Percentiles rank a stretch among this genome's conserved stretches.
Evolutionary conservation across 1,140 invertebrate genomes (phyloP).

Genomic region (Pomacea maculata): DNA sequence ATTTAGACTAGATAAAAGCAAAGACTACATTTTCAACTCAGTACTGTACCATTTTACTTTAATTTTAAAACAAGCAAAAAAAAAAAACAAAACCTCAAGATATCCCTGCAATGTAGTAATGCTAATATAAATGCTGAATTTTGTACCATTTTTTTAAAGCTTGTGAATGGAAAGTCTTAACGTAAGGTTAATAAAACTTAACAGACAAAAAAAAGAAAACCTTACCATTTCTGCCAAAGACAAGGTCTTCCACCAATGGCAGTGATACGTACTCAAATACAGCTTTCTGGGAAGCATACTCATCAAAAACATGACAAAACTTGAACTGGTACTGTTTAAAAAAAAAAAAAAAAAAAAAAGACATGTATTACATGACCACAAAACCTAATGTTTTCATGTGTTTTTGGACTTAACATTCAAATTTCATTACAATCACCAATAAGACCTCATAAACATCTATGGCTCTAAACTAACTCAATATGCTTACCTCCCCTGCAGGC

Average conservation of each 20-base stretch:
- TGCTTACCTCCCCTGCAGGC: no score
- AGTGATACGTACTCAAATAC: constrained; percentile 86
- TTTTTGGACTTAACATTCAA: not conserved
- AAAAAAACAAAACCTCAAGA: no score
- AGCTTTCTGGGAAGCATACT: constrained; percentile 79
- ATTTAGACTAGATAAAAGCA: no score
- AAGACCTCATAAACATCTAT: not conserved
- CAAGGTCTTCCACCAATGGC: constrained; percentile 80
- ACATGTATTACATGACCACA: not conserved
- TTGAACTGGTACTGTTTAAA: constrained; percentile 64
- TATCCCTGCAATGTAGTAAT: no score
- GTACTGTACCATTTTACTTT: no score
- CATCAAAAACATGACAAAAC: constrained; percentile 83
- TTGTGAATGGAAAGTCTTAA: no score
- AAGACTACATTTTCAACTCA: no score
- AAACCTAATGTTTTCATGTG: not conserved
- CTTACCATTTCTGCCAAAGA: constrained; percentile 78
- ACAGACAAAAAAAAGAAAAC: not conserved
- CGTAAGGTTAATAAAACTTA: no score
- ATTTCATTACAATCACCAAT: not conserved
- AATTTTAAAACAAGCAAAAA: no score
- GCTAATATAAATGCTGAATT: no score
- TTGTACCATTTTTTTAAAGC: no score
- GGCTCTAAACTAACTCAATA: not conserved
- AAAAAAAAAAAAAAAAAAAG: constrained; percentile 27